A percentile compares a stretch with the other conserved stretches of the same genome.
phyloP scores from a whole-genome alignment of 2,888 invertebrate genomes.

The Mechanitis mazaeus region DNA sequence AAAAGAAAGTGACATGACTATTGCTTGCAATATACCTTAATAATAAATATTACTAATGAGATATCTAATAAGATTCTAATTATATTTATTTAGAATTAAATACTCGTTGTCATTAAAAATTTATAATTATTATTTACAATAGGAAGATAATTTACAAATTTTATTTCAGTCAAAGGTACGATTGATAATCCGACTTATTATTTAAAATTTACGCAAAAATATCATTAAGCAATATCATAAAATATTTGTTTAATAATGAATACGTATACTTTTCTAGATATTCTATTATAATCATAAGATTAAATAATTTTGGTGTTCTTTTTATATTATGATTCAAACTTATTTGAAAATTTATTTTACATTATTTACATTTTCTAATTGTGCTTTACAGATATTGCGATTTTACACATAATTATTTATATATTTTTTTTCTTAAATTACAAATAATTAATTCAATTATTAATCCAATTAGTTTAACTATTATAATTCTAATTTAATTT shows the following conservation, averaged over 20 bases:
- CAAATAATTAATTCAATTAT: background rate
- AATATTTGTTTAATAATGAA: slow-evolving; percentile 29
- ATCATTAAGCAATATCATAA: slow-evolving; percentile 24
- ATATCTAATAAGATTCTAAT: slow-evolving; percentile 37
- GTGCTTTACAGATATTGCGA: slow-evolving; percentile 15
- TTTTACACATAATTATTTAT: slow-evolving; percentile 64
- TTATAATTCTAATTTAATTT: background rate
- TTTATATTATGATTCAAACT: slow-evolving; percentile 30
- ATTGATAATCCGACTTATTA: slow-evolving; percentile 34
- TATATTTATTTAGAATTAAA: slow-evolving; percentile 73
- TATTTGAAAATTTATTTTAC: slow-evolving; percentile 19
- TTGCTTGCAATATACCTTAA: slow-evolving; percentile 61
- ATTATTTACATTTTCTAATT: slow-evolving; percentile 23
- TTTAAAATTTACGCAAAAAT: slow-evolving; percentile 19
- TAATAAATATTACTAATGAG: slow-evolving; percentile 35
- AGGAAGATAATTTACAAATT: slow-evolving; percentile 55
- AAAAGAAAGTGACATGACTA: slow-evolving; percentile 43
- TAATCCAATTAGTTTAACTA: background rate
- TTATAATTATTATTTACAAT: slow-evolving; percentile 38
- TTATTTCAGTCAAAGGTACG: slow-evolving; percentile 63
- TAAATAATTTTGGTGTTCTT: slow-evolving; percentile 45
- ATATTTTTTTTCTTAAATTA: slow-evolving; percentile 47
- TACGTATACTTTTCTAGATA: slow-evolving; percentile 41
- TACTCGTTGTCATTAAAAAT: slow-evolving; percentile 68
- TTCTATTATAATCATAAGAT: slow-evolving; percentile 54